phyloP scores from a whole-genome alignment of 2,113 vertebrate species.

The Seriola aureovittata region DNA sequence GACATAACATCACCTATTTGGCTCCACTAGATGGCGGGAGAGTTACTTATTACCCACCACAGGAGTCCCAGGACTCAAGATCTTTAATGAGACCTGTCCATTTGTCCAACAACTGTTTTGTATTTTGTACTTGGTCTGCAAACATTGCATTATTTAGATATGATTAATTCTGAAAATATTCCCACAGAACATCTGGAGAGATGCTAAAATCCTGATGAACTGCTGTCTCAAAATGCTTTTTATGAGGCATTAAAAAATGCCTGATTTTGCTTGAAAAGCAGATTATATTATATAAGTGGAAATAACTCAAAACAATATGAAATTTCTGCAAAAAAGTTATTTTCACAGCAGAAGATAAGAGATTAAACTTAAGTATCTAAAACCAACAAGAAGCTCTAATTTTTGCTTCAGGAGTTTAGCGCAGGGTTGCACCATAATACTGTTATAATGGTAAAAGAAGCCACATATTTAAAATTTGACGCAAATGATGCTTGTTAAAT shows the following conservation, averaged over 20 bases:
- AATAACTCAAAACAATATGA: background rate
- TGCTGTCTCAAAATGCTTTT: background rate
- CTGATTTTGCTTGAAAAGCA: background rate
- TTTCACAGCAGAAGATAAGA: background rate
- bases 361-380: background rate
- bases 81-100: too few relatives aligned
- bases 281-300: background rate
- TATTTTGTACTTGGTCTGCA: background rate
- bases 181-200: background rate
- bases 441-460: too few relatives aligned
- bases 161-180: background rate
- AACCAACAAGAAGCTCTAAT: background rate
- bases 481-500: background rate
- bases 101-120: background rate
- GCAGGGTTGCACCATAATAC: background rate
- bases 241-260: too few relatives aligned
- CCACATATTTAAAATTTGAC: background rate
- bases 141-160: background rate
- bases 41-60: background rate
- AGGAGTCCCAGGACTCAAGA: background rate
- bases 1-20: background rate
- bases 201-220: background rate
- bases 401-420: background rate
- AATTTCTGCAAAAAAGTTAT: too few relatives aligned
- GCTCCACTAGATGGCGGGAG: constrained; percentile 63